Conservation (phyloP, 2,113 vertebrate genomes). For the Alaudala cheleensis region DNA sequence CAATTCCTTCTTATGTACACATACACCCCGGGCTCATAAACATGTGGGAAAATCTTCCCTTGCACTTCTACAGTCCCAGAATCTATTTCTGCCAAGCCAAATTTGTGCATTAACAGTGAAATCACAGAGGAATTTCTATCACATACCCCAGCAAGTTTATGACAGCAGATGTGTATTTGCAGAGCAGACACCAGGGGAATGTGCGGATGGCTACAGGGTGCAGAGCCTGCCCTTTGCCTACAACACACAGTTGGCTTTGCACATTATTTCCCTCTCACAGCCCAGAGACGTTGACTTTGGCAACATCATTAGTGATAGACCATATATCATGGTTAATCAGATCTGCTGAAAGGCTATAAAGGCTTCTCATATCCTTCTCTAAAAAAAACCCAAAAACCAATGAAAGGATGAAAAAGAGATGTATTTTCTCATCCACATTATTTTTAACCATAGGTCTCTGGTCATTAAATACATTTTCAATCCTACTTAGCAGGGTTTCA, state of each 20-base stretch:
- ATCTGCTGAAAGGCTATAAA: conserved; percentile 59
- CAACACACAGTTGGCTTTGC: conserved; percentile 58
- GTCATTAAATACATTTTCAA: conserved; percentile 12
- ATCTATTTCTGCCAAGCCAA: neutral
- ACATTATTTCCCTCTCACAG: conserved; percentile 51
- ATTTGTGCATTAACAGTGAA: neutral
- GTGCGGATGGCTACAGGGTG: neutral
- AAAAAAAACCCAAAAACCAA: neutral
- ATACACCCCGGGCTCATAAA: neutral
- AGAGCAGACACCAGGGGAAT: conserved; percentile 36
- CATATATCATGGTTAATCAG: conserved; percentile 44
- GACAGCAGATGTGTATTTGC: conserved; percentile 42
- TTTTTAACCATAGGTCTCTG: conserved; percentile 31
- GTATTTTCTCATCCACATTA: neutral
- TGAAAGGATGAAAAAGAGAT: neutral
- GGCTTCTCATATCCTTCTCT: neutral
- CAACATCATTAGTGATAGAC: conserved; percentile 61
- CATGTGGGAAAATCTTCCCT: neutral
- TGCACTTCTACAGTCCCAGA: neutral
- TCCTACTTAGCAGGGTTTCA: neutral
- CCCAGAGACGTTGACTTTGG: conserved; percentile 55
- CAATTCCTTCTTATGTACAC: neutral
- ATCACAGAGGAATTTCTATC: conserved; percentile 2
- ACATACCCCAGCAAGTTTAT: neutral
- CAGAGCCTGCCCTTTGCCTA: conserved; percentile 53